Evolutionary conservation across 2,113 vertebrate species (phyloP).

Genomic region (Limanda limanda): DNA sequence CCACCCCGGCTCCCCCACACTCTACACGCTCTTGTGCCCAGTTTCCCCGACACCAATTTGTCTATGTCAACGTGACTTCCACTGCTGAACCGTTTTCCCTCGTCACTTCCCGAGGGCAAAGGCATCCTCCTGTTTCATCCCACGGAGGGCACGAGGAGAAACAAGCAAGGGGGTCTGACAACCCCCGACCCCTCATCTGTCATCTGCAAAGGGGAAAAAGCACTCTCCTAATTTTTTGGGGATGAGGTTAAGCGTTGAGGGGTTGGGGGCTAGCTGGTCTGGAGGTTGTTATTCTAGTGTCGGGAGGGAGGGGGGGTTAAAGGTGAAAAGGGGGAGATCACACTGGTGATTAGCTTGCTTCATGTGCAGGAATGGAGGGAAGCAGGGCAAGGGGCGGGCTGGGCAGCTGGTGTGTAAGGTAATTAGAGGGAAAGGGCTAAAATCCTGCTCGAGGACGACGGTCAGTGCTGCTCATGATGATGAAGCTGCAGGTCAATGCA

Average conservation of each 20-base stretch:
- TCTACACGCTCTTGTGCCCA: slow-evolving; percentile 28
- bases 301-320: slow-evolving; percentile 64
- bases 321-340: slow-evolving; percentile 79
- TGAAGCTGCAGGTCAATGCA: slow-evolving; percentile 25
- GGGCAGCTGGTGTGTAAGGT: slow-evolving; percentile 65
- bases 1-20: not conserved
- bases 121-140: slow-evolving; percentile 68
- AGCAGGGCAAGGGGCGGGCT: slow-evolving; percentile 19
- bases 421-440: slow-evolving; percentile 47
- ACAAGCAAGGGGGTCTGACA: slow-evolving; percentile 75
- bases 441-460: not conserved
- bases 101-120: slow-evolving; percentile 59
- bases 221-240: slow-evolving; percentile 73
- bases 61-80: slow-evolving; percentile 66
- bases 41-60: slow-evolving; percentile 50
- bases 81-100: slow-evolving; percentile 47
- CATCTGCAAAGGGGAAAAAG: slow-evolving; percentile 70
- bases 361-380: slow-evolving; percentile 54
- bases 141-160: slow-evolving; percentile 52
- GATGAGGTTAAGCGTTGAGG: slow-evolving; percentile 50
- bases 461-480: slow-evolving; percentile 21
- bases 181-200: slow-evolving; percentile 80
- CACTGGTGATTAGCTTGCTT: slow-evolving; percentile 76
- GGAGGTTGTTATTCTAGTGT: slow-evolving; percentile 81
- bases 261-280: slow-evolving; percentile 56